phyloP scores from a whole-genome alignment of 2,797 vertebrate species.

The Tamandua tetradactyla region DNA sequence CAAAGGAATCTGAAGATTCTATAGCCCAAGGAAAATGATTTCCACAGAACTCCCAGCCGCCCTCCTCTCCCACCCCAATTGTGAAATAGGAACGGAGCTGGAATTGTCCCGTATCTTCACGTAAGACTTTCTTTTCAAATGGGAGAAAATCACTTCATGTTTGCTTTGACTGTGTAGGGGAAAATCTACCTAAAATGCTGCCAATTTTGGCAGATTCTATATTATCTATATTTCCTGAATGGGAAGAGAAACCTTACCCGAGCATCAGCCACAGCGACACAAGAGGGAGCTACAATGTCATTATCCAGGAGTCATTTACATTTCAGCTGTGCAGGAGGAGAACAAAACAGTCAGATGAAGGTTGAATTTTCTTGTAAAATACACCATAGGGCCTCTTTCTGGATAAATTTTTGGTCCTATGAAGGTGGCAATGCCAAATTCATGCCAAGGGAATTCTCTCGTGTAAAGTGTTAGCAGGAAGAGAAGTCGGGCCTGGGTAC shows the following conservation, averaged over 20 bases:
- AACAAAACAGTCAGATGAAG: background rate
- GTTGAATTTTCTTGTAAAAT: background rate
- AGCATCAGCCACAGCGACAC: background rate
- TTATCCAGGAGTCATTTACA: background rate
- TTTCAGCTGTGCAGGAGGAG: background rate
- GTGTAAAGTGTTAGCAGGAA: background rate
- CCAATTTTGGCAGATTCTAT: background rate
- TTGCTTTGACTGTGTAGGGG: background rate
- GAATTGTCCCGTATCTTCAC: background rate
- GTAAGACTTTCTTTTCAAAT: background rate
- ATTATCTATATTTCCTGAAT: background rate
- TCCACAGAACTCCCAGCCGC: background rate
- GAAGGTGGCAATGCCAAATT: background rate
- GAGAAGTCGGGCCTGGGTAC: background rate
- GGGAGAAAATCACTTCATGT: background rate
- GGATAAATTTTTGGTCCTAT: background rate
- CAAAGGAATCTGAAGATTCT: conserved; percentile 8
- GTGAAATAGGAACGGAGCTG: background rate
- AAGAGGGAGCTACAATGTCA: conserved; percentile 34
- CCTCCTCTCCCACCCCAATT: background rate
- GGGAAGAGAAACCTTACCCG: background rate
- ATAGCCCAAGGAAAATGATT: background rate
- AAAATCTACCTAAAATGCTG: conserved; percentile 25
- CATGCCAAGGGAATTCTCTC: background rate
- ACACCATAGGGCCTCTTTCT: background rate